These are phyloP conservation scores for Sycophila sp. DNA, from an alignment of 1,140 invertebrate genomes.

Conservation along the genomic window DNA sequence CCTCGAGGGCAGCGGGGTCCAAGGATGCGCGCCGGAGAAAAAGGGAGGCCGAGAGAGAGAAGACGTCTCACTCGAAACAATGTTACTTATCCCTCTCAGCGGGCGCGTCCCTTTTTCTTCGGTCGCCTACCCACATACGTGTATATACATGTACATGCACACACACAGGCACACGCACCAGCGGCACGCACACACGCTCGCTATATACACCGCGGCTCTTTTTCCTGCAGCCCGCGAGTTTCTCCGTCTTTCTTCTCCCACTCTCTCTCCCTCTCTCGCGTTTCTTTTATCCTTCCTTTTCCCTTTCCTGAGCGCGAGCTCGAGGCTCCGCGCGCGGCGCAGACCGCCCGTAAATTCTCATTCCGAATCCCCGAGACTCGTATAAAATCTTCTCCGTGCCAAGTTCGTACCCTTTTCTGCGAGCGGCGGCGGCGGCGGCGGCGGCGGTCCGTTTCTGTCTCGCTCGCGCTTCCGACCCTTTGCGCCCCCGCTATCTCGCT, in stretches of 20 bases:
- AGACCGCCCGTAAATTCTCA: slow-evolving; percentile 65
- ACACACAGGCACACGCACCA: too few relatives aligned
- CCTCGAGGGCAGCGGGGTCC: too few relatives aligned
- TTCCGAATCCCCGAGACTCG: slow-evolving; percentile 65
- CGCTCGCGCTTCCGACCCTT: slow-evolving; percentile 3
- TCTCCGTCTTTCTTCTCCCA: slow-evolving; percentile 8
- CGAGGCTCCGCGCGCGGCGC: slow-evolving; percentile 41
- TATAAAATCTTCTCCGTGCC: slow-evolving; percentile 58
- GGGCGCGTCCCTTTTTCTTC: neutral
- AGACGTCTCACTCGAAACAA: slow-evolving; percentile 67
- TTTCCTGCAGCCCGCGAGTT: neutral
- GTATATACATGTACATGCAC: too few relatives aligned
- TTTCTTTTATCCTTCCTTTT: slow-evolving; percentile 11
- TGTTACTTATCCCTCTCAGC: slow-evolving; percentile 51
- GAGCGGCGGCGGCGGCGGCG: slow-evolving; percentile 19
- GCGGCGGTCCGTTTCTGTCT: slow-evolving; percentile 20
- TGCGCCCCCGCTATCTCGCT: neutral
- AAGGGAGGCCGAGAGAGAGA: slow-evolving; percentile 19
- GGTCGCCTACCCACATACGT: too few relatives aligned
- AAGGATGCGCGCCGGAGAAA: too few relatives aligned
- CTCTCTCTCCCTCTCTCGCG: neutral
- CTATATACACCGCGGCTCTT: neutral
- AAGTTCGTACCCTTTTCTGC: slow-evolving; percentile 40
- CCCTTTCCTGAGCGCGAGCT: too few relatives aligned
- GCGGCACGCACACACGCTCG: neutral